A percentile compares a stretch with the other conserved stretches of the same genome.
Evolutionary conservation across 2,113 vertebrate species (phyloP).

Genomic region (Rhea americana): DNA sequence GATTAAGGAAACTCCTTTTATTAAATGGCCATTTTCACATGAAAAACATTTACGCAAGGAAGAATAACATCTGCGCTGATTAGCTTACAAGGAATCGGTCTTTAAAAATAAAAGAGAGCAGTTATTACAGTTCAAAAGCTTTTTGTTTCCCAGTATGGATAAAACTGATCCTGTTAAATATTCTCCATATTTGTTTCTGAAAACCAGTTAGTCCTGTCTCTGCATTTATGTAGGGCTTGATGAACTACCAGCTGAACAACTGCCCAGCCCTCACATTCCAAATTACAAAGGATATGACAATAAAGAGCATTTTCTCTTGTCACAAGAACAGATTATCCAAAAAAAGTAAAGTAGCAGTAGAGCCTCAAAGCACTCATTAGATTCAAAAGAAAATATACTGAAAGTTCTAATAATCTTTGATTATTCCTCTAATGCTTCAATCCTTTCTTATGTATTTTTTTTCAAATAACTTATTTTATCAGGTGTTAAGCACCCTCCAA

Average conservation of each 20-base stretch:
- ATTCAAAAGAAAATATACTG: fast-evolving
- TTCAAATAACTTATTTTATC: background rate
- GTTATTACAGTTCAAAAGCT: background rate
- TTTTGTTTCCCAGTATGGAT: background rate
- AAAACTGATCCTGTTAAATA: background rate
- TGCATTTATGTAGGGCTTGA: fast-evolving
- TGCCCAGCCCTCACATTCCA: fast-evolving
- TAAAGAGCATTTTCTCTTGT: background rate
- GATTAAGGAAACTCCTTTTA: background rate
- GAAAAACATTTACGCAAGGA: background rate
- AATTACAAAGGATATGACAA: fast-evolving
- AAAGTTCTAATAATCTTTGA: background rate
- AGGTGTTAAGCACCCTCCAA: background rate
- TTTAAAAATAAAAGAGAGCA: background rate
- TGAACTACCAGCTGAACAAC: background rate
- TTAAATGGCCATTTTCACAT: background rate
- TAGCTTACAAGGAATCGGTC: background rate
- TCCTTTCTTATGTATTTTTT: background rate
- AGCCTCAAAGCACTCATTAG: background rate
- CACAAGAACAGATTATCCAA: background rate
- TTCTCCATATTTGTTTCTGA: background rate
- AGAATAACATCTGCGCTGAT: background rate
- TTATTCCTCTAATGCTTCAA: background rate
- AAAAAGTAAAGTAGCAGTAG: fast-evolving
- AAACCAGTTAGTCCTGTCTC: background rate